Conservation (phyloP, 37 sponge, comb jelly and placozoan species). For the Aplysina aerophoba region DNA sequence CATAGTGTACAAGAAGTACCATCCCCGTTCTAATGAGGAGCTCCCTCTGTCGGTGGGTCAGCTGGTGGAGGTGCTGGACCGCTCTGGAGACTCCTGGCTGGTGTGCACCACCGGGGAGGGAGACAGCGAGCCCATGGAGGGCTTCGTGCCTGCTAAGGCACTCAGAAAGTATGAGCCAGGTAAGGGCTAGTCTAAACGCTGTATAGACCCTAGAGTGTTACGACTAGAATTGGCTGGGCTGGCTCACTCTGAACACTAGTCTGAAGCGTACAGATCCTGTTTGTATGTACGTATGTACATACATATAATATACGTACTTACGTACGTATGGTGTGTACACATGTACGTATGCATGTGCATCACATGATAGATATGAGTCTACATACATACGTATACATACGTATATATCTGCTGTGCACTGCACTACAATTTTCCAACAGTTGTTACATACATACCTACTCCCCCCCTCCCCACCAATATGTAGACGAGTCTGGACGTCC, state of each 20-base stretch:
- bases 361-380: no score
- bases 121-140: slow-evolving; percentile 59
- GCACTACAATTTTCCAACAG: no score
- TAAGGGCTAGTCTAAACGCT: no score
- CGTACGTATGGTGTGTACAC: no score
- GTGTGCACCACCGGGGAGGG: slow-evolving; percentile 53
- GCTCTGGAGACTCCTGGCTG: slow-evolving; percentile 58
- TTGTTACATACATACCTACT: no score
- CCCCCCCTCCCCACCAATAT: no score
- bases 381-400: no score
- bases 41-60: slow-evolving; percentile 62
- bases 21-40: slow-evolving; percentile 29
- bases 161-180: slow-evolving; percentile 34
- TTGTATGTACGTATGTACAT: not conserved
- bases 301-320: not conserved
- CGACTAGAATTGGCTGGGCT: no score
- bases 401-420: no score
- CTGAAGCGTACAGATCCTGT: no score
- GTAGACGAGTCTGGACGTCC: not conserved
- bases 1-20: not conserved
- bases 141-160: slow-evolving; percentile 48
- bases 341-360: not conserved
- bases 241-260: no score
- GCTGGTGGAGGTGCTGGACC: slow-evolving; percentile 81
- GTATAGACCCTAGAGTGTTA: no score